Evolutionary conservation across 2,797 vertebrate genomes (phyloP).

Genomic region (Spea hammondii): DNA sequence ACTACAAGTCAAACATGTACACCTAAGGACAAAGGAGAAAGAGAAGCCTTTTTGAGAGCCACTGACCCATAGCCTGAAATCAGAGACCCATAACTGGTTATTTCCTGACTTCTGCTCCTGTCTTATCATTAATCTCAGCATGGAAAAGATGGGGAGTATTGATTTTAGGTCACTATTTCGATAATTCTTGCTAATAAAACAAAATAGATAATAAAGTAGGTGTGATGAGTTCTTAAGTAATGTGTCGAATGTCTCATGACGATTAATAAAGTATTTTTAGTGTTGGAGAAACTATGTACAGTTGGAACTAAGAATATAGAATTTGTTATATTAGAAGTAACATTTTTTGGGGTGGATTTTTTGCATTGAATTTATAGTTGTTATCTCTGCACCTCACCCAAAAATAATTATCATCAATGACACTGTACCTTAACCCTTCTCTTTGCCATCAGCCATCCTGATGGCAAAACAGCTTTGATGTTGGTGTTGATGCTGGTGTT

Average conservation of each 20-base stretch:
- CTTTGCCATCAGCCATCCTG: too few species aligned
- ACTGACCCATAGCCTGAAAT: constrained; percentile 34
- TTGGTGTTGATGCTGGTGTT: too few species aligned
- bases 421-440: too few species aligned
- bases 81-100: constrained; percentile 39
- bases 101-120: constrained; percentile 42
- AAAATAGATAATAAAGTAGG: background rate
- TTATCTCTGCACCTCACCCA: too few species aligned
- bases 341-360: too few species aligned
- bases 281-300: too few species aligned
- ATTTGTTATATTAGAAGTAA: too few species aligned
- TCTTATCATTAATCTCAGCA: constrained; percentile 31
- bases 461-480: too few species aligned
- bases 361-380: too few species aligned
- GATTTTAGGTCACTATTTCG: constrained; percentile 26
- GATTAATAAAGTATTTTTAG: background rate
- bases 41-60: constrained; percentile 7
- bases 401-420: too few species aligned
- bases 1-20: background rate
- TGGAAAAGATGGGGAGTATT: constrained; percentile 25
- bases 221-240: background rate
- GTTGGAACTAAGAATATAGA: too few species aligned
- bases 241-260: background rate
- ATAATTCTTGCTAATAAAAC: background rate
- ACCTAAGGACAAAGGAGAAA: constrained; percentile 22